These are phyloP conservation scores for Amiota communis DNA, from an alignment of 2,888 invertebrate species.

Conservation along the genomic window DNA sequence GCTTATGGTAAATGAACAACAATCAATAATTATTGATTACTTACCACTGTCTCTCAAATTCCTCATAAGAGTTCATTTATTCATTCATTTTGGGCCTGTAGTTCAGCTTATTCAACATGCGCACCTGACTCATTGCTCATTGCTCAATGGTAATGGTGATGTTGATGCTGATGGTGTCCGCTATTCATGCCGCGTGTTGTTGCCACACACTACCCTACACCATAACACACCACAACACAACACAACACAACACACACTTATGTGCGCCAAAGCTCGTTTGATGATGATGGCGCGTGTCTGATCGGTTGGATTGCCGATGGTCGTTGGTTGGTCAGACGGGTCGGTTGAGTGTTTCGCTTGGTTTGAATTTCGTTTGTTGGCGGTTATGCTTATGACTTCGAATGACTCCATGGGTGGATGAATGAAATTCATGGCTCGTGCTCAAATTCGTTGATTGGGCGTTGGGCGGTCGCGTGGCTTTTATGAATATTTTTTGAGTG, in stretches of 20 bases:
- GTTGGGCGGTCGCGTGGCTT: slow-evolving; percentile 32
- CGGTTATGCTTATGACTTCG: slow-evolving; percentile 44
- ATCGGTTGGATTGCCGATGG: not conserved
- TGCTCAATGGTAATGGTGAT: not conserved
- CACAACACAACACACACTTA: not conserved
- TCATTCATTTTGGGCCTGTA: slow-evolving; percentile 32
- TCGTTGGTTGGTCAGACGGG: not conserved
- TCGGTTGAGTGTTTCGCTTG: slow-evolving; percentile 6
- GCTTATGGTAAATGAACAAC: slow-evolving; percentile 4
- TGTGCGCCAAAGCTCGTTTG: slow-evolving; percentile 42
- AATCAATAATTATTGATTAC: slow-evolving; percentile 18
- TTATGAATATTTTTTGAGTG: slow-evolving; percentile 7
- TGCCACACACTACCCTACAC: slow-evolving; percentile 29
- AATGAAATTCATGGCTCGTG: slow-evolving; percentile 17
- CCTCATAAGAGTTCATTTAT: not conserved
- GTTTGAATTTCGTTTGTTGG: slow-evolving; percentile 13
- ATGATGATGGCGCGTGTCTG: slow-evolving; percentile 51
- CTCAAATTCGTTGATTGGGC: slow-evolving; percentile 23
- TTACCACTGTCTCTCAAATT: not conserved
- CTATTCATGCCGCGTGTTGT: slow-evolving; percentile 13
- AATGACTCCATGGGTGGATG: not conserved
- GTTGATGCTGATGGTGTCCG: slow-evolving; percentile 39
- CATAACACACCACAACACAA: slow-evolving; percentile 31
- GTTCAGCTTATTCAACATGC: slow-evolving; percentile 30
- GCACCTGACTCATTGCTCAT: slow-evolving; percentile 36